Base-by-base conservation (phyloP, 2,113 vertebrate species). In the Willisornis vidua region DNA sequence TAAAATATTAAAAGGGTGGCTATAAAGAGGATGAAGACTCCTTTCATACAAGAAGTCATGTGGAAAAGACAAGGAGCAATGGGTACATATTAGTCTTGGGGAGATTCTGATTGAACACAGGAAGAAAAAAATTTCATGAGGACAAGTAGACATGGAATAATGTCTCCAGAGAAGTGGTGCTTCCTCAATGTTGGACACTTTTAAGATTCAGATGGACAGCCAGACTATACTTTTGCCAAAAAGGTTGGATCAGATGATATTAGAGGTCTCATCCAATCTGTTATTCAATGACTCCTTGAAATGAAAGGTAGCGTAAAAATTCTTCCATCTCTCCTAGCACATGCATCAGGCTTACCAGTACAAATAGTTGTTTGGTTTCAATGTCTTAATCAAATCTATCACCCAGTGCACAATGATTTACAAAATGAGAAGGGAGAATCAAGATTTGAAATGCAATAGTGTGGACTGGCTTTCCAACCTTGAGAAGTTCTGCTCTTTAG, bases 31-130 rank as follows among this genome's bases (percentile, higher is more conserved):
- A 20, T n/a, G 17, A 24, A 79, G 29, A 26, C 5, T 20, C 19
- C 3, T 1, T 22, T 52, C 58, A 52, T 6, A 46, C 8, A 37
- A 25, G 26, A 33, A 46, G 3, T 14, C 1, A 37, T 7, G 3
- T 52, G 14, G 24, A 10, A 54, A 91, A 85, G 4, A 14, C 24
- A 59, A 59, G 10, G 39, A 29, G 3, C 24, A 54, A 41, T 46
- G 9, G 17, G 3, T 46, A 48, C 16, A 26, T 8, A 17, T 59
- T 59, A 52, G 14, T 66, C 14, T 29, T 10, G 2, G 14, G 19
- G 13, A 78, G 19, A 25, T n/a, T 66, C 37, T 72, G 16, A 46
- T 8, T 52, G 19, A n/a, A 52, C 7, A 35, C 20, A 37, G 24
- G 28, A 49, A 15, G 12, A 19, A 67, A 35, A 41, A 43, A 43